Base-by-base conservation (phyloP, 1,140 invertebrate genomes). In the Lasioglossum albipes region DNA sequence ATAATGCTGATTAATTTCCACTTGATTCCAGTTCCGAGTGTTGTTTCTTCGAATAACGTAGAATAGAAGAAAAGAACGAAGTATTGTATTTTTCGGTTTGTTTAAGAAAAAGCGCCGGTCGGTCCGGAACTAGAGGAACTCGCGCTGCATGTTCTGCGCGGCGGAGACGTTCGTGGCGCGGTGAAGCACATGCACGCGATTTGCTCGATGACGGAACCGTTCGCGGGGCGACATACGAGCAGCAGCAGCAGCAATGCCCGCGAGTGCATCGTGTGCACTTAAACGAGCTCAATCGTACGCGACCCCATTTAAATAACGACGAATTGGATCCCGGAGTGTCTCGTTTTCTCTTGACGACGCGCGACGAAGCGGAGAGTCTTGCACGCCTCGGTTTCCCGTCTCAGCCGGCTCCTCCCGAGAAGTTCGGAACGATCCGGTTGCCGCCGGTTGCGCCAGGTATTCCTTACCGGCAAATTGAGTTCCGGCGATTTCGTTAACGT, bases 201-300 rank as follows among this genome's bases (percentile, higher is more conserved):
- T 36, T 36, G 36, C 36, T 49, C 45, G 45, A 49, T 9, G 45
- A 49, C 45, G 36, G 36, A 36, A 36, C 36, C 36, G 36, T 36
- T 36, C 36, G 36, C 36, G 36, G 36, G 13, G 52, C 52, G 76
- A 54, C 45, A 79, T 61, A 65, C 59, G 76, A 52, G 76, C 72
- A 72, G 31, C 1, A 36, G 36, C 36, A 36, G n/a, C n/a, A n/a
- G n/a, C n/a, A n/a, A n/a, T 3, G 36, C 22, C 42, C 52, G 72
- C 65, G 79, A 75, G 73, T 69, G 41, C 45, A 68, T 75, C 72
- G 79, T 75, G 73, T 42, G 65, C 54, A 69, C 42, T 75, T 80
- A 80, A 80, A 75, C 79, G 79, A 75, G 79, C 79, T 80, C 79
- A 79, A 82, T 82, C 69, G 72, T 75, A 79, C 77, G 77, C 77